Evolutionary conservation across 2,797 vertebrate genomes (phyloP).

Genomic region (Furcifer pardalis): DNA sequence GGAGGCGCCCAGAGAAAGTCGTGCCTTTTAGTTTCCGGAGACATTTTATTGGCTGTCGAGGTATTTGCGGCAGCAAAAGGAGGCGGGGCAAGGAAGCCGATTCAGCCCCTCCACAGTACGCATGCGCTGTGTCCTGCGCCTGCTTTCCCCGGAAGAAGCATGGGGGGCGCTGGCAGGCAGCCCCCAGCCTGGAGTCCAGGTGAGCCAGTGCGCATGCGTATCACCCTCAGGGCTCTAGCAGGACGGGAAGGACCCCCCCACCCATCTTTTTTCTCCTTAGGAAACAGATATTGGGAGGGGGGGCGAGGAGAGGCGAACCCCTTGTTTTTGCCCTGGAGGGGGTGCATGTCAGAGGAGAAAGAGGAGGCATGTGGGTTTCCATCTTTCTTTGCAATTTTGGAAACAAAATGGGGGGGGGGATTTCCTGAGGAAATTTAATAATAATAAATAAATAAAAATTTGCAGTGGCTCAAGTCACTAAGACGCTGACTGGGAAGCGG

Average conservation of each 20-base stretch:
- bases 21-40: fast-evolving
- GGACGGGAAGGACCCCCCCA: not conserved
- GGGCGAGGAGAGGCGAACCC: not conserved
- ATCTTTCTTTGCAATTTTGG: not conserved
- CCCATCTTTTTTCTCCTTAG: not conserved
- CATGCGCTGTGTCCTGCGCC: not conserved
- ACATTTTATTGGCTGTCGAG: not conserved
- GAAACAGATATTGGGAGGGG: too few species aligned
- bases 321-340: not conserved
- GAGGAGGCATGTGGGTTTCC: not conserved
- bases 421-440: not conserved
- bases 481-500: too few species aligned
- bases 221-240: not conserved
- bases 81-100: not conserved
- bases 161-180: not conserved
- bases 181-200: not conserved
- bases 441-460: too few species aligned
- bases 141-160: not conserved
- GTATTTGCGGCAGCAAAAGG: not conserved
- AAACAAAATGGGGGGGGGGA: slow-evolving; percentile 11
- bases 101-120: fast-evolving
- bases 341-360: too few species aligned
- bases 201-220: not conserved
- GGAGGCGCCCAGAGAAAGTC: not conserved
- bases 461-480: too few species aligned